Evolutionary conservation across 2,888 invertebrate genomes (phyloP), one percentile per base, ranked within the genome.

Genomic region (Acrobeloides nanus): DNA sequence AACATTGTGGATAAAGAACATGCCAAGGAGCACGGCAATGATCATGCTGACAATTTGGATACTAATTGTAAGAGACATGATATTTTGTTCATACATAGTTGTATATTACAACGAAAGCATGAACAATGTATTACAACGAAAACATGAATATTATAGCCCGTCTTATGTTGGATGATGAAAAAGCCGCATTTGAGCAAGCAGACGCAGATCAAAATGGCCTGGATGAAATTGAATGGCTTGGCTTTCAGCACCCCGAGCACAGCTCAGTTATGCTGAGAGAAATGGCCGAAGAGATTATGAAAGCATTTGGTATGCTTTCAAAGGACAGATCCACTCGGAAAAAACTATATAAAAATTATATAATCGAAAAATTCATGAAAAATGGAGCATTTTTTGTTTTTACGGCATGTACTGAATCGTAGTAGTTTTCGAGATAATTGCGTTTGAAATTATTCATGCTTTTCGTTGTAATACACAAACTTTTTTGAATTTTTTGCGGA

Each of bases 231-330:
- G 63, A 63, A 48, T 64, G 57, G 57, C 50, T 58, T 10, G 44
- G 48, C 1, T 86, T 87, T 73, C 81, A 84, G 1, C 87, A 87
- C 76, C 87, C 87, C 0, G 87, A 87, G 75, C 85, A 85, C 38
- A 83, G 83, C 68, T 81, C 81, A 32, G 79, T 81, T 4, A 83
- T 83, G 65, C 77, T 85, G 27, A 71, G 82, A 23, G 80, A 82
- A 40, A 79, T 86, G 72, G 85, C 85, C 3, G 83, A 84, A 59
- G 85, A 86, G 68, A 77, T 86, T 4, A 79, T 86, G 59, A 82
- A 83, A 29, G 83, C 83, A 69, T 82, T 86, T 62, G 82, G 82
- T 82, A 74, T 12, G 49, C 34, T 23, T 33, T 15, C n/a, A n/a
- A n/a, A n/a, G n/a, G n/a, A n/a, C n/a, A n/a, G n/a, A n/a, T n/a